These are phyloP conservation scores for Cryptotis parvus DNA, from an alignment of 2,113 vertebrate species.

Conservation along the genomic window DNA sequence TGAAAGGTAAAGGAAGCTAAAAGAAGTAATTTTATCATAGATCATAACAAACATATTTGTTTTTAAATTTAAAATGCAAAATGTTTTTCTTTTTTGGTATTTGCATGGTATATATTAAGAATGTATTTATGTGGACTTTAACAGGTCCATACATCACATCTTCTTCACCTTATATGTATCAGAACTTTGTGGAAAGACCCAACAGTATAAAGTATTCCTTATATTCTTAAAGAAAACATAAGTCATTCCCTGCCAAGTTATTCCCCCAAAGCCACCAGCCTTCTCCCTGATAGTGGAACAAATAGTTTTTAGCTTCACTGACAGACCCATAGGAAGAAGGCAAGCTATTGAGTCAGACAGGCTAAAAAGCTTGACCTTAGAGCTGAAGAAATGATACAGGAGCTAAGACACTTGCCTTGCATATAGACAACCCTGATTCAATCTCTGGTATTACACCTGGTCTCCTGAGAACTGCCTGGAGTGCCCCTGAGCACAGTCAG, in stretches of 20 bases:
- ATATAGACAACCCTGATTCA: too few species aligned
- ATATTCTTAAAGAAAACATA: neutral
- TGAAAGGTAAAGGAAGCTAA: conserved; percentile 59
- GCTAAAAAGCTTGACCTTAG: neutral
- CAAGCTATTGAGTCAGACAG: neutral
- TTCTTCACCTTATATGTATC: neutral
- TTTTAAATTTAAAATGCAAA: conserved; percentile 68
- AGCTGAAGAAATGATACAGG: too few species aligned
- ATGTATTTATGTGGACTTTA: neutral
- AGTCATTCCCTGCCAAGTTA: neutral
- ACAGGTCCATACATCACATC: neutral
- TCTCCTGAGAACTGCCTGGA: too few species aligned
- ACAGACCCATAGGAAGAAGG: neutral
- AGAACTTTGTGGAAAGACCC: neutral
- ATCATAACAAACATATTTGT: conserved; percentile 50
- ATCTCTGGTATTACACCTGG: too few species aligned
- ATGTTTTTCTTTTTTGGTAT: conserved; percentile 67
- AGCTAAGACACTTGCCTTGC: too few species aligned
- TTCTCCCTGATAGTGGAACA: neutral
- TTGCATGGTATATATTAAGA: conserved; percentile 51
- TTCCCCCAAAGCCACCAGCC: neutral
- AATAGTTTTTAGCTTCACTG: conserved; percentile 11
- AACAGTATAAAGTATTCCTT: neutral
- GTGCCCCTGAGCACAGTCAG: too few species aligned
- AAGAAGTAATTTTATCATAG: conserved; percentile 67